phyloP scores from a whole-genome alignment of 2,888 invertebrate genomes.

The Synergus umbraculus region DNA sequence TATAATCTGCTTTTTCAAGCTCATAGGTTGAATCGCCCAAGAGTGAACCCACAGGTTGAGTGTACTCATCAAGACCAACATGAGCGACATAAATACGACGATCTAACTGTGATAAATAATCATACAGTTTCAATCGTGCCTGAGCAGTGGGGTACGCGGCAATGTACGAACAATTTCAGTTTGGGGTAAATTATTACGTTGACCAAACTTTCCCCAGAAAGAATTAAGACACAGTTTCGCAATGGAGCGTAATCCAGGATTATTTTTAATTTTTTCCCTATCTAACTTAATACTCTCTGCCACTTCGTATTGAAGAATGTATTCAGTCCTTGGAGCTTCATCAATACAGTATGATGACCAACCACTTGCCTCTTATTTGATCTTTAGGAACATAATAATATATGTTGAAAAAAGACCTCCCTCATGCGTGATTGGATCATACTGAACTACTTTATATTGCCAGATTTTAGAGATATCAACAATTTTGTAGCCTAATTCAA shows the following conservation, averaged over 20 bases:
- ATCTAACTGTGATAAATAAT: constrained; percentile 64
- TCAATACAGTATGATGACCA: constrained; percentile 43
- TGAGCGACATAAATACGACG: constrained; percentile 38
- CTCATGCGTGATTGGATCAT: constrained; percentile 50
- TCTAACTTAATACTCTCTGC: constrained; percentile 31
- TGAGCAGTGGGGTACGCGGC: constrained; percentile 45
- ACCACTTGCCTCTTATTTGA: constrained; percentile 47
- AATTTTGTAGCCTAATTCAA: constrained; percentile 66
- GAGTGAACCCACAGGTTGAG: constrained; percentile 20
- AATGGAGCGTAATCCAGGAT: constrained; percentile 43
- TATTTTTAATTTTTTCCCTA: constrained; percentile 40
- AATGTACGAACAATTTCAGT: constrained; percentile 33
- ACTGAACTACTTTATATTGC: constrained; percentile 63
- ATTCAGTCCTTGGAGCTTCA: constrained; percentile 37
- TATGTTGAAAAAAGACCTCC: constrained; percentile 50
- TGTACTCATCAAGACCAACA: background rate
- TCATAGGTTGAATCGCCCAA: constrained; percentile 48
- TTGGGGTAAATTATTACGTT: constrained; percentile 25
- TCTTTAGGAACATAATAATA: constrained; percentile 47
- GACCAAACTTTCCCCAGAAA: constrained; percentile 48
- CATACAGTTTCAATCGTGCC: constrained; percentile 61
- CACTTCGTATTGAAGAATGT: constrained; percentile 21
- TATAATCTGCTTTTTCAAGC: constrained; percentile 12
- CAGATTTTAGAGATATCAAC: constrained; percentile 67
- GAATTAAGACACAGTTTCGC: constrained; percentile 44